Evolutionary conservation across 2,113 vertebrate species (phyloP).

Genomic region (Pedetes capensis): DNA sequence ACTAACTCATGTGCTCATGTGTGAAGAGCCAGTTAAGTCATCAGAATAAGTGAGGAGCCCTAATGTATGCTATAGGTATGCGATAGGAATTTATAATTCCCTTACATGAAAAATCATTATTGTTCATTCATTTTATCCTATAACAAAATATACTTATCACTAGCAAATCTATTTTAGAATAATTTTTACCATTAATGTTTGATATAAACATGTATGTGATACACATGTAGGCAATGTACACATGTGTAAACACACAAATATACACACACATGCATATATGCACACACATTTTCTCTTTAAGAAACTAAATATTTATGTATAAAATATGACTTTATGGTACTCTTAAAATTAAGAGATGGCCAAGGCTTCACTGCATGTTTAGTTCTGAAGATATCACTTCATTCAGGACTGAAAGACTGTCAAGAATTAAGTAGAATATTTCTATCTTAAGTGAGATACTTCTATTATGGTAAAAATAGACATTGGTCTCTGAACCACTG

Average conservation of each 20-base stretch:
- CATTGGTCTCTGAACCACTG: not conserved
- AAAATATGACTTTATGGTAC: not conserved
- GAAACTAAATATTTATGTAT: not conserved
- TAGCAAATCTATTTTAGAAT: not conserved
- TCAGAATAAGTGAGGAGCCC: not conserved
- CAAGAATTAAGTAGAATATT: not conserved
- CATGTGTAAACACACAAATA: accelerated
- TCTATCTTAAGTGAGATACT: too few species aligned
- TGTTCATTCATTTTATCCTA: not conserved
- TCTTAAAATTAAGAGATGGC: not conserved
- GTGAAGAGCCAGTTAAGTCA: not conserved
- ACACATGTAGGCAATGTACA: too few species aligned
- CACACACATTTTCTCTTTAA: not conserved
- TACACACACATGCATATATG: not conserved
- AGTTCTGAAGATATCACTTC: not conserved
- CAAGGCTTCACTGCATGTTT: not conserved
- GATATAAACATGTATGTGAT: too few species aligned
- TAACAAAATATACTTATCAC: not conserved
- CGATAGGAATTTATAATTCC: not conserved
- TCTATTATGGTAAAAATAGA: not conserved
- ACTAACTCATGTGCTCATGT: not conserved
- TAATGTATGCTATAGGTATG: not conserved
- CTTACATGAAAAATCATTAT: too few species aligned
- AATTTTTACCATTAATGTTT: not conserved
- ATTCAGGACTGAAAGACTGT: not conserved